A percentile compares a stretch with the other conserved stretches of the same genome.
phyloP scores from a whole-genome alignment of 2,113 vertebrate species.

The Clarias gariepinus region DNA sequence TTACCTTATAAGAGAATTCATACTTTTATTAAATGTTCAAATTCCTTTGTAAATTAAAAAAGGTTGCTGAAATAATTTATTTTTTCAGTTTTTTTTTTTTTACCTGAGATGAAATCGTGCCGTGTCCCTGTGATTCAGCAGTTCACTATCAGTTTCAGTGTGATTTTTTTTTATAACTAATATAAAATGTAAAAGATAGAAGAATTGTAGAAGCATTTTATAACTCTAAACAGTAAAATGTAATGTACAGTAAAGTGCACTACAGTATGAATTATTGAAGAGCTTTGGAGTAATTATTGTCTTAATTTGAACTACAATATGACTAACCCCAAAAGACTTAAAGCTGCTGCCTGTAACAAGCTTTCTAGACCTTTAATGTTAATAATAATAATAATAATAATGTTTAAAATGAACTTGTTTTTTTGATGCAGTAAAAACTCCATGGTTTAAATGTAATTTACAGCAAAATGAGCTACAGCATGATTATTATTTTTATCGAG shows the following conservation, averaged over 20 bases:
- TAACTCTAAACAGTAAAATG: no score
- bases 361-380: background rate
- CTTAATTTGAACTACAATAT: background rate
- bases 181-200: background rate
- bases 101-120: background rate
- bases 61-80: background rate
- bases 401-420: no score
- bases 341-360: background rate
- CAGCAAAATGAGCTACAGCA: no score
- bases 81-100: background rate
- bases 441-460: no score
- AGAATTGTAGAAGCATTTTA: no score
- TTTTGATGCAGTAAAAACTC: no score
- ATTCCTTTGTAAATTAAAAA: background rate
- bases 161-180: background rate
- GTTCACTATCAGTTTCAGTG: background rate
- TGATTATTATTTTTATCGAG: no score
- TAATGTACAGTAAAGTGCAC: no score
- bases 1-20: background rate
- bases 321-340: background rate
- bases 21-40: background rate
- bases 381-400: background rate
- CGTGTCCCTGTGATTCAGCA: background rate
- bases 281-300: background rate
- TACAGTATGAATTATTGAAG: no score